Conservation (phyloP, 2,888 invertebrate species). For the Vanessa cardui region DNA sequence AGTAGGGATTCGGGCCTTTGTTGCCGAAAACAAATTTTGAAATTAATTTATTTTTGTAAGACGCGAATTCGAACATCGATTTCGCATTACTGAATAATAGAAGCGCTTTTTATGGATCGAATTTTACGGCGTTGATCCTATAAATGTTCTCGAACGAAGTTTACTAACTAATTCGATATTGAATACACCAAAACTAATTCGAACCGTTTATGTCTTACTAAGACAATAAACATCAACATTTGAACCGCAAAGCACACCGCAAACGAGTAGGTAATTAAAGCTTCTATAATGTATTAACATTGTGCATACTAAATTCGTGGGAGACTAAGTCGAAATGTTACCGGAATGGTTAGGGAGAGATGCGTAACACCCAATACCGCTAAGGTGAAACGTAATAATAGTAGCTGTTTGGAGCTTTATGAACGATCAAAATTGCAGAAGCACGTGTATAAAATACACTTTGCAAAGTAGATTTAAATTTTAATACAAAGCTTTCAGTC, state of each 20-base stretch:
- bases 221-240: constrained; percentile 58
- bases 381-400: constrained; percentile 79
- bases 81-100: constrained; percentile 61
- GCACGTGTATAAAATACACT: constrained; percentile 83
- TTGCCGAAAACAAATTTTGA: constrained; percentile 64
- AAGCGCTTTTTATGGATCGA: constrained; percentile 45
- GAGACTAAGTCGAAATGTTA: constrained; percentile 71
- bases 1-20: constrained; percentile 63
- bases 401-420: constrained; percentile 78
- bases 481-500: constrained; percentile 81
- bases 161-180: constrained; percentile 5
- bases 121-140: constrained; percentile 17
- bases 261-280: constrained; percentile 80
- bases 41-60: constrained; percentile 69
- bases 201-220: constrained; percentile 25
- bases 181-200: not conserved
- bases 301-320: constrained; percentile 75
- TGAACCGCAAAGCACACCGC: constrained; percentile 63
- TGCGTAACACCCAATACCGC: constrained; percentile 77
- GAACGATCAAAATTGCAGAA: constrained; percentile 82
- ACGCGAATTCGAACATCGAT: constrained; percentile 55
- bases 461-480: constrained; percentile 83
- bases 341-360: constrained; percentile 66
- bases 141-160: constrained; percentile 15
- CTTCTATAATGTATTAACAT: constrained; percentile 78